Evolutionary conservation across 2,888 invertebrate species (phyloP), one percentile per base, ranked within the genome.

Genomic region (Herminia tarsipennalis): DNA sequence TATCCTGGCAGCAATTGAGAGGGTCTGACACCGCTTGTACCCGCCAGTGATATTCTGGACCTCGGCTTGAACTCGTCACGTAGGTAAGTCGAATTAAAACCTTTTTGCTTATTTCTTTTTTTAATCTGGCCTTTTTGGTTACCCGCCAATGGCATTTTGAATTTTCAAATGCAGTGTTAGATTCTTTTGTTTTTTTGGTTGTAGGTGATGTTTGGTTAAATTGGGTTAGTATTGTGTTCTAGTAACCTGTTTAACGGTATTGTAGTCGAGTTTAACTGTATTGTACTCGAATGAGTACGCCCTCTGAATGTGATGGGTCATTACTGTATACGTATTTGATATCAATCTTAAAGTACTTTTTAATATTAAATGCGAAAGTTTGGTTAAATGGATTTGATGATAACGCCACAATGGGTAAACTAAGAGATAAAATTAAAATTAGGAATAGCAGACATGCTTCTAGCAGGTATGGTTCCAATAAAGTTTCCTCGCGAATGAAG

Each of bases 1-100:
- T 78, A 88, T 90, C 89, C 89, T 89, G 89, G 64, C 45, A 55
- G 38, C 81, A 87, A 88, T 86, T 87, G 88, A 56, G 70, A 69
- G 60, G 66, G 74, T 65, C 73, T 44, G 60, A 39, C 56, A 63
- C 53, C 55, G 55, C 36, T 32, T 20, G 52, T 52, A 40, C 49
- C 38, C 43, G 40, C 40, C 76, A 73, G 75, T 78, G 69, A 48
- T 56, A 63, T 40, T 54, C 69, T 60, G 73, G 56, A 56, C 50
- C 65, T 56, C 65, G 66, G 61, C 61, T 52, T 42, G 48, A 39
- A 49, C 35, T 33, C 30, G 53, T 35, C 57, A 51, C 53, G 53
- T 53, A 57, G 58, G 57, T 57, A 36, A 32, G 36, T 16, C n/a
- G n/a, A n/a, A n/a, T n/a, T n/a, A n/a, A 17, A 41, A 30, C 39